A percentile compares a stretch with the other conserved stretches of the same genome.
Evolutionary conservation across 1,140 invertebrate species (phyloP).

Genomic region (Drosophila arawakana): DNA sequence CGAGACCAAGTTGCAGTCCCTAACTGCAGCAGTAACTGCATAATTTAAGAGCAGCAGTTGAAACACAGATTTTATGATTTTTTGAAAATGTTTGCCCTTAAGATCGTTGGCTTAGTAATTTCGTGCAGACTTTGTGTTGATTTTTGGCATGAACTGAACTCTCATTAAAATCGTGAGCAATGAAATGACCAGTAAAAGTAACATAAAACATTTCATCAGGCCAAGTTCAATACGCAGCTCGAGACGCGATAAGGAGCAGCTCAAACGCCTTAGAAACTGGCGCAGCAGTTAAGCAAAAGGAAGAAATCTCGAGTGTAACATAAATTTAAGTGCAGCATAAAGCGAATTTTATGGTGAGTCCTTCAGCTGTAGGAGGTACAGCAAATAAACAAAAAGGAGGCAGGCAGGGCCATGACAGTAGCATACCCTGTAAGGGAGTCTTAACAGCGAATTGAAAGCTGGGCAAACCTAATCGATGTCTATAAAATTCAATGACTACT

Average conservation of each 20-base stretch:
- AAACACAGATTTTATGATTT: conserved; percentile 10
- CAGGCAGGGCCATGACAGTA: neutral
- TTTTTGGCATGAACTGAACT: conserved; percentile 48
- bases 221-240: conserved; percentile 10
- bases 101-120: neutral
- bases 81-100: neutral
- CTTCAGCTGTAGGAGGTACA: conserved; percentile 25
- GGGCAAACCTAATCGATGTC: too few relatives aligned
- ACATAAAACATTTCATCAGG: conserved; percentile 70
- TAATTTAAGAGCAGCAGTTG: conserved; percentile 19
- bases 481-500: too few relatives aligned
- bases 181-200: conserved; percentile 56
- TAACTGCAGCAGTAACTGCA: neutral
- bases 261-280: conserved; percentile 26
- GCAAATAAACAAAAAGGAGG: conserved; percentile 28
- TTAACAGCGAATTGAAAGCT: too few relatives aligned
- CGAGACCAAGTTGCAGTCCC: neutral
- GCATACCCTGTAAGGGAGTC: too few relatives aligned
- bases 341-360: conserved; percentile 69
- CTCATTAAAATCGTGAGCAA: conserved; percentile 63
- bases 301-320: conserved; percentile 78
- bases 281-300: conserved; percentile 57
- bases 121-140: conserved; percentile 49
- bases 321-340: conserved; percentile 82
- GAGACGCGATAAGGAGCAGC: conserved; percentile 61